Evolutionary conservation across 2,113 vertebrate genomes (phyloP), one percentile per base, ranked within the genome.

Genomic region (Barnardius zonarius): DNA sequence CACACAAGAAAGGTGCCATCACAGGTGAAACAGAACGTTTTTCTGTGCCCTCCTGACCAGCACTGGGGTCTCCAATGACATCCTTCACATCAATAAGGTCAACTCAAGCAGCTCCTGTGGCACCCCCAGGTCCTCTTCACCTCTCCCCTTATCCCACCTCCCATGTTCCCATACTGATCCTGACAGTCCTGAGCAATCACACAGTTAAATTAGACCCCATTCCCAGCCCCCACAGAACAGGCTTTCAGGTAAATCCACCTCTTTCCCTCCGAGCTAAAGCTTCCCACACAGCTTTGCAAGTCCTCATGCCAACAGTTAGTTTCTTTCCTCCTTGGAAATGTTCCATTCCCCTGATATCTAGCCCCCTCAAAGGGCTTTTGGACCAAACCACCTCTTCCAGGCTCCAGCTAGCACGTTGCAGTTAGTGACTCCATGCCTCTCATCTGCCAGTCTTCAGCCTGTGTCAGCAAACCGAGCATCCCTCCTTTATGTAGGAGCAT

Each of bases 401-500:
- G 28, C 78, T 75, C 70, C 52, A 79, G 43, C 37, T 59, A 28
- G 30, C 5, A 2, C 7, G 17, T 16, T 55, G 28, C 39, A 72
- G 19, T 35, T 51, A 41, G 35, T 18, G 39, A 37, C 49, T 72
- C 43, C 37, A 17, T 7, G 46, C 13, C 35, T 54, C n/a, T 77
- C n/a, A 33, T 17, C 35, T 51, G 37, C 41, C 66, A 68, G 35
- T 43, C 48, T 61, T 37, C 25, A 57, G 64, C 24, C 37, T 43
- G 9, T 59, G 24, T 25, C 64, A 75, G 75, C 22, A 90, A 75
- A 76, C 19, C 1, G 15, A 83, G 35, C 62, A 72, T 20, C 76
- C 49, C 18, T 68, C 28, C 43, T 79, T 43, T 35, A 27, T 0
- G 0, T 2, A 24, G 51, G 11, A 76, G 25, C 48, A 66, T 14